Conservation (phyloP, 1,140 invertebrate species). For the Atta cephalotes region DNA sequence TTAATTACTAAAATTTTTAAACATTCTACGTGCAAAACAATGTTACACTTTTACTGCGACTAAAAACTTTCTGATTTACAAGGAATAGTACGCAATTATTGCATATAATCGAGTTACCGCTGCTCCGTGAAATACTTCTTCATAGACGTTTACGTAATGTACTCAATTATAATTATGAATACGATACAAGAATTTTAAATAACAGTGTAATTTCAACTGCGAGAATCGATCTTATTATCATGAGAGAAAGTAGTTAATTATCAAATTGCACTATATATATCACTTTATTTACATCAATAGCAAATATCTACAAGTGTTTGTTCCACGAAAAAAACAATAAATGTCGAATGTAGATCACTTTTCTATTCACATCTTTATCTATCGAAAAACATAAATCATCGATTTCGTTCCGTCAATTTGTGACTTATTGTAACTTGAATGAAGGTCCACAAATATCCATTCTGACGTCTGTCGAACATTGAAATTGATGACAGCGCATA, state of each 20-base stretch:
- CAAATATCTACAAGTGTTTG: background rate
- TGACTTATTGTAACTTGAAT: constrained; percentile 24
- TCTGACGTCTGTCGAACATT: constrained; percentile 9
- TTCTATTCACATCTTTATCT: background rate
- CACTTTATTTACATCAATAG: background rate
- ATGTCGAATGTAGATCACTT: background rate
- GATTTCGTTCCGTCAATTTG: constrained; percentile 22
- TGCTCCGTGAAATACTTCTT: constrained; percentile 51
- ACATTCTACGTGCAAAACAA: background rate
- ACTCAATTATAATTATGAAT: constrained; percentile 47
- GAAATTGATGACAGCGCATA: constrained; percentile 38
- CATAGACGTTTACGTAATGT: constrained; percentile 49
- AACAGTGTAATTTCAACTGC: constrained; percentile 10
- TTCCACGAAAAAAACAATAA: constrained; percentile 17
- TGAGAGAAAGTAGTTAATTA: constrained; percentile 21
- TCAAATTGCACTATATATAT: background rate
- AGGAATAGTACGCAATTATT: constrained; percentile 5
- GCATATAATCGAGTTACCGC: constrained; percentile 18
- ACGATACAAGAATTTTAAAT: constrained; percentile 2
- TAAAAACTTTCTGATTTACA: background rate
- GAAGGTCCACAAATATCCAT: background rate
- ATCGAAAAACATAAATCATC: constrained; percentile 8
- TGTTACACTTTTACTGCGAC: background rate
- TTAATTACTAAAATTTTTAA: background rate
- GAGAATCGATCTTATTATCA: background rate